A percentile compares a stretch with the other conserved stretches of the same genome.
Conservation (phyloP, 2,113 vertebrate genomes). For the Aythya baeri region DNA sequence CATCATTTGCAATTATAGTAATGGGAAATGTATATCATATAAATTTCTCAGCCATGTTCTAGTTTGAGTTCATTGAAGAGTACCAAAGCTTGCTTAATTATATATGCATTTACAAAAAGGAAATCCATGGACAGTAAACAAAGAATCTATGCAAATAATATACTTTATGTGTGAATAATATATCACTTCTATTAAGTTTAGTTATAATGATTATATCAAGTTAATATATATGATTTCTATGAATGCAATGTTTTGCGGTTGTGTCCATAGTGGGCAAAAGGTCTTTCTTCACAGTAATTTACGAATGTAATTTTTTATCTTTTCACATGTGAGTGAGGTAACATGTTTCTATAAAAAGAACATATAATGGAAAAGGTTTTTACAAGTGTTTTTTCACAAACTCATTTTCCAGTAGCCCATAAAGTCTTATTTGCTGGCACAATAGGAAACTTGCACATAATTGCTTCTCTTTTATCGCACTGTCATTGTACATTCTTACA, state of each 20-base stretch:
- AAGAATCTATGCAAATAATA: constrained; percentile 46
- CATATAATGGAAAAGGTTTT: constrained; percentile 4
- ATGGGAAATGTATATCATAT: neutral
- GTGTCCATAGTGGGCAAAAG: neutral
- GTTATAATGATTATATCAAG: constrained; percentile 12
- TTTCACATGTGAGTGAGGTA: neutral
- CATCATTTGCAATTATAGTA: neutral
- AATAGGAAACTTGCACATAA: constrained; percentile 31
- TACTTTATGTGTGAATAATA: constrained; percentile 11
- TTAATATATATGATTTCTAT: constrained; percentile 34
- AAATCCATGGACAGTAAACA: neutral
- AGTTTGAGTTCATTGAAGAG: neutral
- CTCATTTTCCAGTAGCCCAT: constrained; percentile 21
- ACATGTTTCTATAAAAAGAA: constrained; percentile 10
- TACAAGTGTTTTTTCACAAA: constrained; percentile 48
- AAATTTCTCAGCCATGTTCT: neutral
- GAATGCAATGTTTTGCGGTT: constrained; percentile 7
- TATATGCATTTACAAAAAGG: neutral
- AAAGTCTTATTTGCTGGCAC: constrained; percentile 48
- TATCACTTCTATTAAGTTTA: constrained; percentile 25
- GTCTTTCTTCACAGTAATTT: neutral
- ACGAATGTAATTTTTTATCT: neutral
- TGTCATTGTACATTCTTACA: neutral
- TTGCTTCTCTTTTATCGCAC: constrained; percentile 23
- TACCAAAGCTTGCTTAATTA: constrained; percentile 12